Conservation (phyloP, 2,888 invertebrate species). For the Ornithoptera priamus region DNA sequence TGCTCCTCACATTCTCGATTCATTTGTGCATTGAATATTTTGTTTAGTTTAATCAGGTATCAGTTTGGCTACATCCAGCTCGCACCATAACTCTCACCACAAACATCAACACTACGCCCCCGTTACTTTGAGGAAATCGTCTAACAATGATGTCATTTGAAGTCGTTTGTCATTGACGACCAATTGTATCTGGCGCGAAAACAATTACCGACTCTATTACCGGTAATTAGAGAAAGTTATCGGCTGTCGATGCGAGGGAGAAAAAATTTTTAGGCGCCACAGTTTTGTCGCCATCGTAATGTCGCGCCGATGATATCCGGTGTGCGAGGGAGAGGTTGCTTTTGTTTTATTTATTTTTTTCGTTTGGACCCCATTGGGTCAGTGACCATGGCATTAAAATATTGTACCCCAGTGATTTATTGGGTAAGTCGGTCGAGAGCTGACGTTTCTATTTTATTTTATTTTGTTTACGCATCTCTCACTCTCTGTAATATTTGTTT, state of each 20-base stretch:
- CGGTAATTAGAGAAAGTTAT: conserved; percentile 1
- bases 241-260: conserved; percentile 28
- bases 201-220: no score
- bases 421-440: conserved; percentile 37
- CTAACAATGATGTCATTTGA: conserved; percentile 39
- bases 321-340: conserved; percentile 41
- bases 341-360: conserved; percentile 41
- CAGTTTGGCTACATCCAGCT: no score
- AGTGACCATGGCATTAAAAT: conserved; percentile 61
- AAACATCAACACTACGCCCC: not conserved
- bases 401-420: conserved; percentile 67
- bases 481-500: no score
- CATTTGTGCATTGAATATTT: not conserved
- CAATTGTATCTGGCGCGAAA: not conserved
- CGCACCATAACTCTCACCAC: no score
- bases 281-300: conserved; percentile 65
- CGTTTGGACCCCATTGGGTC: conserved; percentile 50
- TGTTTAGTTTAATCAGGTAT: not conserved
- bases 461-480: conserved; percentile 9
- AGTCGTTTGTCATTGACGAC: conserved; percentile 32
- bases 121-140: conserved; percentile 28
- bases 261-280: conserved; percentile 65
- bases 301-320: conserved; percentile 74
- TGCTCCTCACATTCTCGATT: no score
- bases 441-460: conserved; percentile 43